A percentile compares a stretch with the other conserved stretches of the same genome.
Conservation (phyloP, 2,113 vertebrate genomes). For the Corvus cornix region DNA sequence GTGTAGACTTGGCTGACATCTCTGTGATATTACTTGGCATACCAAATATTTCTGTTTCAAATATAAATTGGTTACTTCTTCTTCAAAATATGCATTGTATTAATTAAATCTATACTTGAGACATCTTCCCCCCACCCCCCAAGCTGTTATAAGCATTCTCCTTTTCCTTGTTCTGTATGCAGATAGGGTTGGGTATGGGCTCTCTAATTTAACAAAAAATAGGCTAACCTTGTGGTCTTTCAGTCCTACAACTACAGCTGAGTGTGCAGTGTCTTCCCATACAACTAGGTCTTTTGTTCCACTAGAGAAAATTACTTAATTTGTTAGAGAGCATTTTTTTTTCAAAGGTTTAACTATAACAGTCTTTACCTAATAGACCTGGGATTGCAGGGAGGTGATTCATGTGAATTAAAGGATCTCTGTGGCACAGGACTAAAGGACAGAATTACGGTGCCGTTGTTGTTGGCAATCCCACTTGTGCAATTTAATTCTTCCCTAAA, state of each 20-base stretch:
- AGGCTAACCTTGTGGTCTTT: slow-evolving; percentile 26
- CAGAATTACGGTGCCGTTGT: background rate
- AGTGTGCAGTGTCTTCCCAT: background rate
- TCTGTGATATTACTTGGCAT: slow-evolving; percentile 30
- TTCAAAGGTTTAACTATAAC: slow-evolving; percentile 14
- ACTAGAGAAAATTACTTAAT: slow-evolving; percentile 45
- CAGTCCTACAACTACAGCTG: slow-evolving; percentile 7
- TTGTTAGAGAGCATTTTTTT: slow-evolving; percentile 1
- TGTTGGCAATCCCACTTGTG: background rate
- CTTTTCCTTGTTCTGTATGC: background rate
- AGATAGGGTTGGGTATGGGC: background rate
- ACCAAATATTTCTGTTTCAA: slow-evolving; percentile 39
- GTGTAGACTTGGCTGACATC: slow-evolving; percentile 28
- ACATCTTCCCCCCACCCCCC: background rate
- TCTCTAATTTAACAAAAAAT: slow-evolving; percentile 2
- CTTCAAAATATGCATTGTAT: slow-evolving; percentile 23
- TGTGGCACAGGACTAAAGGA: slow-evolving; percentile 17
- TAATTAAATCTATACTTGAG: slow-evolving; percentile 45
- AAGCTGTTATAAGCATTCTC: background rate
- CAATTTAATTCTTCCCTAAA: background rate
- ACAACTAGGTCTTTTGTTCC: slow-evolving; percentile 25
- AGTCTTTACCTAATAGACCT: slow-evolving; percentile 41
- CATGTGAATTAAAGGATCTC: slow-evolving; percentile 49
- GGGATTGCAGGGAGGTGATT: slow-evolving; percentile 32
- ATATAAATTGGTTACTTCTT: slow-evolving; percentile 25